Percentiles rank a stretch among this genome's conserved stretches.
Evolutionary conservation across 2,888 invertebrate species (phyloP).

Genomic region (Liodrosophila aerea): DNA sequence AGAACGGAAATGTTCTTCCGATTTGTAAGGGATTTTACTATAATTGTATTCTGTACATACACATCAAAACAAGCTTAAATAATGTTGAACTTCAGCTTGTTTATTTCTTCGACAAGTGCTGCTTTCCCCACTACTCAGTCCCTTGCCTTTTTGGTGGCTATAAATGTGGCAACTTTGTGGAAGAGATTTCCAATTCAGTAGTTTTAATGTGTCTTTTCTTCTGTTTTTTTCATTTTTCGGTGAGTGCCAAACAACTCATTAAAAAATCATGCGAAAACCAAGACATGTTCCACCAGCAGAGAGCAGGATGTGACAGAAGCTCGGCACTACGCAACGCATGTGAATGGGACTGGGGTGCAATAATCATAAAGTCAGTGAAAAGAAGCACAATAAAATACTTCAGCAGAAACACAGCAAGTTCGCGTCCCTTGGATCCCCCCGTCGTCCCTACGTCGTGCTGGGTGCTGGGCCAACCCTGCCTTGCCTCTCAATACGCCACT

Average conservation of each 20-base stretch:
- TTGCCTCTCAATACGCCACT: background rate
- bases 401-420: slow-evolving; percentile 7
- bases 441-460: no score
- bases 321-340: slow-evolving; percentile 24
- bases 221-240: no score
- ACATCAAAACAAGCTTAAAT: slow-evolving; percentile 4
- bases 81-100: slow-evolving; percentile 3
- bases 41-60: no score
- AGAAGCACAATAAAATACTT: slow-evolving; percentile 62
- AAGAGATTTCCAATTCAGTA: slow-evolving; percentile 45
- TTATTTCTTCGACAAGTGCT: background rate
- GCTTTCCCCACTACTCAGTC: no score
- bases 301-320: background rate
- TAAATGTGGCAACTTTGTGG: slow-evolving; percentile 27
- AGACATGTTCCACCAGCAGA: slow-evolving; percentile 16
- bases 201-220: slow-evolving; percentile 41
- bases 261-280: slow-evolving; percentile 50
- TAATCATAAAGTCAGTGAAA: slow-evolving; percentile 69
- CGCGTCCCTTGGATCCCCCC: background rate
- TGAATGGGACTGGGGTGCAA: slow-evolving; percentile 53
- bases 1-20: no score
- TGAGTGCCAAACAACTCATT: slow-evolving; percentile 40
- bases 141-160: background rate
- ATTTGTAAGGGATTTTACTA: no score
- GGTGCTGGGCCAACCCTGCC: no score